phyloP scores from a whole-genome alignment of 2,888 invertebrate genomes.

The Andrena bucephala region DNA sequence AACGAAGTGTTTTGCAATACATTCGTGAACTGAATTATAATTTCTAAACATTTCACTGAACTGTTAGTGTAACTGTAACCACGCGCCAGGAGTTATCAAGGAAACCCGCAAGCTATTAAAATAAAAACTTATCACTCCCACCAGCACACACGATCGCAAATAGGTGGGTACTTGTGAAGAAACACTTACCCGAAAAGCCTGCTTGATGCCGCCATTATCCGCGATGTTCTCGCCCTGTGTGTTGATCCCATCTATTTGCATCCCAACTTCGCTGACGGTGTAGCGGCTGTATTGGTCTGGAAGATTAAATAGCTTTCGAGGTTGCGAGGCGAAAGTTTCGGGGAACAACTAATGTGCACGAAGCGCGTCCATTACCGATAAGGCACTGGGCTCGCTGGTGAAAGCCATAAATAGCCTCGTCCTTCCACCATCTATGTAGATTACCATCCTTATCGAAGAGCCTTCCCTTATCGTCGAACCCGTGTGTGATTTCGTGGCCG shows the following conservation, averaged over 20 bases:
- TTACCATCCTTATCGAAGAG: slow-evolving; percentile 98
- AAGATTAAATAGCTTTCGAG: slow-evolving; percentile 47
- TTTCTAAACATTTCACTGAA: neutral
- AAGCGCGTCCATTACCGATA: slow-evolving; percentile 85
- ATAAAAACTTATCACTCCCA: neutral
- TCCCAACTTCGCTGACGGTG: slow-evolving; percentile 91
- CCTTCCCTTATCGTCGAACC: slow-evolving; percentile 96
- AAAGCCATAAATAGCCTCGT: slow-evolving; percentile 90
- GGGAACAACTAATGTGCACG: neutral
- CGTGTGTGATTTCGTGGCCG: slow-evolving; percentile 96
- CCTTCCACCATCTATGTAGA: slow-evolving; percentile 94
- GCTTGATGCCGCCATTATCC: slow-evolving; percentile 97
- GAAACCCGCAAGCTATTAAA: neutral
- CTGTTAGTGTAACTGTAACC: neutral
- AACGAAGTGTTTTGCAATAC: neutral
- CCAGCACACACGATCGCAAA: too few relatives aligned
- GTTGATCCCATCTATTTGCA: slow-evolving; percentile 91
- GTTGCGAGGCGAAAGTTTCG: neutral
- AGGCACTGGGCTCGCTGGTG: slow-evolving; percentile 92
- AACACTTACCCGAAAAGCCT: slow-evolving; percentile 89
- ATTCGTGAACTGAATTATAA: neutral
- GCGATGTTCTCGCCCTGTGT: slow-evolving; percentile 98
- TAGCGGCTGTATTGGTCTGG: slow-evolving; percentile 94
- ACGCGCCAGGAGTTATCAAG: neutral
- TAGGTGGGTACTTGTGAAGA: neutral